A percentile compares a stretch with the other conserved stretches of the same genome.
These are phyloP conservation scores for Dolichallabes microphthalmus DNA, from an alignment of 2,113 vertebrate species.

Conservation along the genomic window DNA sequence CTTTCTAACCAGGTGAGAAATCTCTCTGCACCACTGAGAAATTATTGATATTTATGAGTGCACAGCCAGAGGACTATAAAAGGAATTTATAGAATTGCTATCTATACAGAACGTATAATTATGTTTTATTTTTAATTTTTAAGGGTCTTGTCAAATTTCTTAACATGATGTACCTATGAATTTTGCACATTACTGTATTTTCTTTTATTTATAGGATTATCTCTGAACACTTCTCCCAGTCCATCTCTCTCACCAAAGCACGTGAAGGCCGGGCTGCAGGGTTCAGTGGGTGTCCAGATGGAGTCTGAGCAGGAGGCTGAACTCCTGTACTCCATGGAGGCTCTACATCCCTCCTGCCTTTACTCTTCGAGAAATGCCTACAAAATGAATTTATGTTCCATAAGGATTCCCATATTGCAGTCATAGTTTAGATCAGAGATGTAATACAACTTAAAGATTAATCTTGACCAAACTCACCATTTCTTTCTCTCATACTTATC, in stretches of 20 bases:
- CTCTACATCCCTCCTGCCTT: conserved; percentile 70
- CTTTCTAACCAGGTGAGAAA: background rate
- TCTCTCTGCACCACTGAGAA: background rate
- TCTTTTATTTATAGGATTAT: conserved; percentile 13
- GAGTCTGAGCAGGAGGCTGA: conserved; percentile 64
- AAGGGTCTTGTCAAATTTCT: background rate
- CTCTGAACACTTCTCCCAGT: background rate
- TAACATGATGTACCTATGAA: background rate
- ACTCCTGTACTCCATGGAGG: conserved; percentile 73
- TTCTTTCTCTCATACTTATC: conserved; percentile 91
- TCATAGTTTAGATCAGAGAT: background rate
- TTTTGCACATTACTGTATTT: background rate
- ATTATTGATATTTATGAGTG: background rate
- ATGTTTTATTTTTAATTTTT: background rate
- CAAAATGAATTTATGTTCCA: conserved; percentile 12
- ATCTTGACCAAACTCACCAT: conserved; percentile 72
- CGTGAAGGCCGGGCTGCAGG: conserved; percentile 62
- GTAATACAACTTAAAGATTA: background rate
- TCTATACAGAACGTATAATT: background rate
- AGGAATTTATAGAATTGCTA: background rate
- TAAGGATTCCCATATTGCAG: background rate
- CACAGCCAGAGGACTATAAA: background rate
- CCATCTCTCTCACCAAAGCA: conserved; percentile 66
- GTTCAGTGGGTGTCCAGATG: conserved; percentile 65
- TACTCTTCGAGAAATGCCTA: conserved; percentile 86